Evolutionary conservation across 2,113 vertebrate genomes (phyloP), one percentile per base, ranked within the genome.

Genomic region (Equus quagga): DNA sequence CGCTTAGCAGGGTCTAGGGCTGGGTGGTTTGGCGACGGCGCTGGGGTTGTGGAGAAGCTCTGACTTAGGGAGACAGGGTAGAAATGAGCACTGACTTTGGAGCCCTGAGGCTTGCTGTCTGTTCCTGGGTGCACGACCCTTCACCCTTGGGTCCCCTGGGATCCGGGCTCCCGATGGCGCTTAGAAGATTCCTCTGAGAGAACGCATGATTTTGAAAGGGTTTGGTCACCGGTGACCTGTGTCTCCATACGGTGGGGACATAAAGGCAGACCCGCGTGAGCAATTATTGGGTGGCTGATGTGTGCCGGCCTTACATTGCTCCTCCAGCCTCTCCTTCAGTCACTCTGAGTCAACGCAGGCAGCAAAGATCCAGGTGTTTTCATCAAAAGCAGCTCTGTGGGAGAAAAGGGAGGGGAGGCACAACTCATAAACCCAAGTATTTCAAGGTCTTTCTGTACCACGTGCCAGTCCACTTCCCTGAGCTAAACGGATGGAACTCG

Each of bases 101-200:
- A 11, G 33, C 62, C 84, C 33, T 9, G 24, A 33, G 70, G 51
- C 44, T 56, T 60, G 72, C 26, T 8, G 31, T 13, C 49, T 6
- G 69, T 24, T 51, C 41, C 62, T 21, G 15, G 78, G 12, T 24
- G 18, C 9, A 6, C 23, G 15, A 13, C 5, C 17, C 58, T 58
- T 33, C 31, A 10, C 2, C 49, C 41, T 46, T 7, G n/a, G 17
- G n/a, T 21, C 28, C 0, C 81, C 80, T 64, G 0, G 89, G 36
- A 41, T 11, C 1, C 36, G 0, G 21, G 36, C 24, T 60, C 73
- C 41, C 2, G 6, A 2, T 4, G 26, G n/a, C 3, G 6, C 10
- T 91, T 33, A 75, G 64, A 14, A 31, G 70, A 67, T 18, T 18
- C 21, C 33, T 49, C 23, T 49, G 85, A 70, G 46, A 81, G 8